Conservation (phyloP, 2,888 invertebrate species). For the Luperina nickerlii region DNA sequence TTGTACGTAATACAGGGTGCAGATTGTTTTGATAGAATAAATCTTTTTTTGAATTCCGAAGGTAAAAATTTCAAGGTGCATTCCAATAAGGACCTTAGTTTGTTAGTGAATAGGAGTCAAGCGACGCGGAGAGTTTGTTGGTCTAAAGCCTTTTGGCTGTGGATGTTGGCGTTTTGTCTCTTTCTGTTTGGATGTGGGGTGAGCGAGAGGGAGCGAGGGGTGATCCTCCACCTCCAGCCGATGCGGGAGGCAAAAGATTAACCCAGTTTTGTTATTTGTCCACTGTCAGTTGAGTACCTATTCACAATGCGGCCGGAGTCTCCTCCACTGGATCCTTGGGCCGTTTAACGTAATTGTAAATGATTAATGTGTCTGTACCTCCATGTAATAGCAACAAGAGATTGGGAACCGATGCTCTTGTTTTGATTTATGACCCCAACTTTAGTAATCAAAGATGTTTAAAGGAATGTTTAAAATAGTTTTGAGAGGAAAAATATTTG, state of each 20-base stretch:
- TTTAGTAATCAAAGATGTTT: constrained; percentile 73
- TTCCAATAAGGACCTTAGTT: constrained; percentile 74
- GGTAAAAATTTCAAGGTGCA: constrained; percentile 80
- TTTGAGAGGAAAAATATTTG: constrained; percentile 49
- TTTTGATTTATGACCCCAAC: constrained; percentile 84
- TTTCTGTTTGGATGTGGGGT: constrained; percentile 79
- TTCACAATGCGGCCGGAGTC: constrained; percentile 89
- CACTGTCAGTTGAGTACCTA: constrained; percentile 90
- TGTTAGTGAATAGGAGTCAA: constrained; percentile 69
- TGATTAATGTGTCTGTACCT: constrained; percentile 88
- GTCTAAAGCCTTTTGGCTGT: constrained; percentile 77
- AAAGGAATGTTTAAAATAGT: constrained; percentile 68
- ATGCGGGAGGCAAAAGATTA: constrained; percentile 90
- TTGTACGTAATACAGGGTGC: constrained; percentile 76
- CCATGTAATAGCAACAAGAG: constrained; percentile 84
- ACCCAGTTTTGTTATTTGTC: constrained; percentile 91
- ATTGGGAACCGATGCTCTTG: constrained; percentile 82
- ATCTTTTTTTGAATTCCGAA: constrained; percentile 88
- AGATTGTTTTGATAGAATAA: constrained; percentile 79
- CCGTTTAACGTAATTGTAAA: constrained; percentile 90
- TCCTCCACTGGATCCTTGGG: constrained; percentile 85
- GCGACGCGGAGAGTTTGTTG: constrained; percentile 57
- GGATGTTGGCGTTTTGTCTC: constrained; percentile 75
- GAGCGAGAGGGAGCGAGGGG: constrained; percentile 83
- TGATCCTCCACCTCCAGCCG: constrained; percentile 84